Evolutionary conservation across 2,888 invertebrate species (phyloP).

Genomic region (Drosophila eohydei): DNA sequence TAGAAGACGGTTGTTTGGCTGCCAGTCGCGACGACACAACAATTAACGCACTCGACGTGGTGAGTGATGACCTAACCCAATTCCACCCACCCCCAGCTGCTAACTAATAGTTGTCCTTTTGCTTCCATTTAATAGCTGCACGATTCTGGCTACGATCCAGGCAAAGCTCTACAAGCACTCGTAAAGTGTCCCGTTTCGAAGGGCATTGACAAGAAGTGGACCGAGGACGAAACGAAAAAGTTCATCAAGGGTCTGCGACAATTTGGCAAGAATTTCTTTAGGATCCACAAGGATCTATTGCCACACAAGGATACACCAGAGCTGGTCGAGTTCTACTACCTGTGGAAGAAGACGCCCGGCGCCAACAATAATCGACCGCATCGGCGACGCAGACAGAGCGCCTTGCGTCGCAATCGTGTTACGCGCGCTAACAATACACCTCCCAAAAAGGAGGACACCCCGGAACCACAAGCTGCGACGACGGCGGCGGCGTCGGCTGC

Average conservation of each 20-base stretch:
- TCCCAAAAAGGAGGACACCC: constrained; percentile 91
- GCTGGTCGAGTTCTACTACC: constrained; percentile 98
- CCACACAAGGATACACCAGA: constrained; percentile 99
- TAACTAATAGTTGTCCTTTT: background rate
- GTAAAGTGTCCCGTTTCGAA: constrained; percentile 98
- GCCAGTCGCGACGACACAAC: constrained; percentile 99
- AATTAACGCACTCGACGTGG: constrained; percentile 97
- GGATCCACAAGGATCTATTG: constrained; percentile 97
- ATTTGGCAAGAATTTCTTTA: constrained; percentile 99
- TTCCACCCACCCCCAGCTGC: background rate
- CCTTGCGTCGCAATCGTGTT: constrained; percentile 93
- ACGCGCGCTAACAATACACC: constrained; percentile 92
- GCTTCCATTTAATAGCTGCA: constrained; percentile 89
- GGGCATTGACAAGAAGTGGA: constrained; percentile 99
- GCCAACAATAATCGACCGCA: constrained; percentile 98
- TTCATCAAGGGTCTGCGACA: constrained; percentile 99
- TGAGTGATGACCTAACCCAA: constrained; percentile 88
- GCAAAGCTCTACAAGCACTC: constrained; percentile 97
- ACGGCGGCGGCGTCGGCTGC: constrained; percentile 83
- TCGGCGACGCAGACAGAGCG: constrained; percentile 93
- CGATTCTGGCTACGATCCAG: constrained; percentile 98
- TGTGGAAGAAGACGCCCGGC: constrained; percentile 99
- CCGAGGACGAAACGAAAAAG: constrained; percentile 98
- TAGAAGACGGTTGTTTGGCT: constrained; percentile 98
- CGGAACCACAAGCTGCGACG: constrained; percentile 86